Evolutionary conservation across 2,797 vertebrate genomes (phyloP), one percentile per base, ranked within the genome.

Genomic region (Channallabes apus): DNA sequence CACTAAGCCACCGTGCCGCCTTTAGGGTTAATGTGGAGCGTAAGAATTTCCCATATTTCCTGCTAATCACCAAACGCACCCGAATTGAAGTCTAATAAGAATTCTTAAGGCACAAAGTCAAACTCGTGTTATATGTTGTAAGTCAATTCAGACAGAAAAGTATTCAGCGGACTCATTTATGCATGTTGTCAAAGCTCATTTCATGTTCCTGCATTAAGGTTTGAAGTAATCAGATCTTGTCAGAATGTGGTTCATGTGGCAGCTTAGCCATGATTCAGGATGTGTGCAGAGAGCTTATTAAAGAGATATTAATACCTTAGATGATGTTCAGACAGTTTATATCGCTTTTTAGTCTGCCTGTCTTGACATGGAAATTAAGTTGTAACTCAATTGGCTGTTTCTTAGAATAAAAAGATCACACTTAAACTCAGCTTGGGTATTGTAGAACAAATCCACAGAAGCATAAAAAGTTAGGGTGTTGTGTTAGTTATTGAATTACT

Each of bases 241-340:
- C 59, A 80, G 54, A 84, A 65, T 27, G 82, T 38, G 67, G 62
- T 73, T 67, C n/a, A 80, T 81, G 68, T 59, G 86, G 75, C 46
- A 82, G 22, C 54, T 15, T 32, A 71, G 54, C 67, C 29, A 69
- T 38, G 46, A 76, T 83, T 77, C 67, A 87, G 35, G 71, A 86
- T 84, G 81, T 69, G 64, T 79, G 68, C 85, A 75, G 38, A 83
- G 35, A 67, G 69, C 72, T 89, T 86, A 82, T 85, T 85, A 83
- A 83, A 80, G 82, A 71, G 78, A 82, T 67, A 88, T 85, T 88
- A 85, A 78, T 84, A 84, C 73, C 76, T 77, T 32, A 46, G 59
- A 84, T 75, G 24, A 61, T 71, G 46, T 38, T 79, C 65, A 6
- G 68, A 83, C n/a, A 80, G 67, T 86, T 86, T 83, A 29, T 32